Conservation (phyloP, 2,113 vertebrate species). For the Poeciliopsis prolifica region DNA sequence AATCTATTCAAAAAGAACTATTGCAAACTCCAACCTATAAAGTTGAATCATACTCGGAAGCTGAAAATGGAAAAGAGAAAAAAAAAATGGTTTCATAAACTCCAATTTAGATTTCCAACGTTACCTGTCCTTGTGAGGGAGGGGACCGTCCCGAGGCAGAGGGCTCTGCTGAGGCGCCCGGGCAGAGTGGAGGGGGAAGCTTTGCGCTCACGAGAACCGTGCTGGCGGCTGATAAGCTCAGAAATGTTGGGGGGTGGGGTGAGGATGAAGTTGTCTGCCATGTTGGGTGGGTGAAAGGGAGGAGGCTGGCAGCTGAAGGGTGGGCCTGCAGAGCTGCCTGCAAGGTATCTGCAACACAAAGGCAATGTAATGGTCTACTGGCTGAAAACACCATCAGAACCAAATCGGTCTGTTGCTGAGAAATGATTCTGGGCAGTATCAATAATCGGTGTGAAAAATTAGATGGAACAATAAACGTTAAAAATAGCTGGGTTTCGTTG, state of each 20-base stretch:
- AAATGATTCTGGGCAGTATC: not conserved
- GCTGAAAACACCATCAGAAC: constrained; percentile 1
- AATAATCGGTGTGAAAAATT: not conserved
- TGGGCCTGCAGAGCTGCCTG: constrained; percentile 73
- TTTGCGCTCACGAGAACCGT: constrained; percentile 80
- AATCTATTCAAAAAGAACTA: no score
- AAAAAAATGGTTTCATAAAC: no score
- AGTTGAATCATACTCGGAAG: no score
- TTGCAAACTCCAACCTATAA: no score
- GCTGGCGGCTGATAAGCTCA: constrained; percentile 84
- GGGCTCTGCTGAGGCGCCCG: constrained; percentile 88
- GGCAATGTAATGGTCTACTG: constrained; percentile 61
- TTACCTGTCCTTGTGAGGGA: constrained; percentile 88
- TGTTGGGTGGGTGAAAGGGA: constrained; percentile 55
- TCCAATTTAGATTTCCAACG: no score
- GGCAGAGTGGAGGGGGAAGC: constrained; percentile 88
- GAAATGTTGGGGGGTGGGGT: constrained; percentile 87
- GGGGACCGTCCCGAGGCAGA: constrained; percentile 91
- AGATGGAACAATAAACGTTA: not conserved
- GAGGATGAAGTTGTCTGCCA: constrained; percentile 81
- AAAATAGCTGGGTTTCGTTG: not conserved
- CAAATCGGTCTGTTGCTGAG: not conserved
- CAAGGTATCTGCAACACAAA: constrained; percentile 85
- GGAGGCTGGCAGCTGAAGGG: constrained; percentile 70
- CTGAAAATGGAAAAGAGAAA: no score